A percentile compares a stretch with the other conserved stretches of the same genome.
Evolutionary conservation across 2,113 vertebrate genomes (phyloP).

Genomic region (Brachypodius melanocephalos): DNA sequence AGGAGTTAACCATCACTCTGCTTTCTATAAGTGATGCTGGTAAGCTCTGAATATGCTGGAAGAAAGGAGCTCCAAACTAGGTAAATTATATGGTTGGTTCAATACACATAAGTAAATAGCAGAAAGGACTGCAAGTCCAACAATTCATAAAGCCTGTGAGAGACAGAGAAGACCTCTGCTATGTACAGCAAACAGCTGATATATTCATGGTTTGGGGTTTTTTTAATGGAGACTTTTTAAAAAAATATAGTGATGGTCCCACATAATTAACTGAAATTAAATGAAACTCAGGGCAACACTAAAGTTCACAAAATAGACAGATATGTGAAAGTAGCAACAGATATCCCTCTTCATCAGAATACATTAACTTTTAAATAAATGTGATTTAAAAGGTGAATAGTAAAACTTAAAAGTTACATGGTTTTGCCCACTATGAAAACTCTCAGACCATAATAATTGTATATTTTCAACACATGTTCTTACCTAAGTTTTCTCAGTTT

Average conservation of each 20-base stretch:
- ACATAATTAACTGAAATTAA: neutral
- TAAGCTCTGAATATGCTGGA: neutral
- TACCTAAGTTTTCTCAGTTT: neutral
- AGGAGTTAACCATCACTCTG: neutral
- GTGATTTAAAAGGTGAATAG: neutral
- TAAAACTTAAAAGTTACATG: neutral
- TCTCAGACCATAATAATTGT: neutral
- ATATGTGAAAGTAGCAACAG: neutral
- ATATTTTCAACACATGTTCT: neutral
- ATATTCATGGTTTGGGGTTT: neutral
- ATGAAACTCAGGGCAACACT: neutral
- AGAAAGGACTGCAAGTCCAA: neutral
- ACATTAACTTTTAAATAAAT: neutral
- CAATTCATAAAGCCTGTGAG: neutral
- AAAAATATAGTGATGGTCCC: neutral
- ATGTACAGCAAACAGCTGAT: neutral
- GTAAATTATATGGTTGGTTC: accelerated
- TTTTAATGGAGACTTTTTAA: neutral
- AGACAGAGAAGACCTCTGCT: neutral
- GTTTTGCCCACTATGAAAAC: neutral
- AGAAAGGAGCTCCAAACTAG: neutral
- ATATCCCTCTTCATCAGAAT: neutral
- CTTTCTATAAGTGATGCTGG: neutral
- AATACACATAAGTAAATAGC: neutral
- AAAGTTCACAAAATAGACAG: neutral